Evolutionary conservation across 2,797 vertebrate genomes (phyloP).

Genomic region (Anabacerthia variegaticeps): DNA sequence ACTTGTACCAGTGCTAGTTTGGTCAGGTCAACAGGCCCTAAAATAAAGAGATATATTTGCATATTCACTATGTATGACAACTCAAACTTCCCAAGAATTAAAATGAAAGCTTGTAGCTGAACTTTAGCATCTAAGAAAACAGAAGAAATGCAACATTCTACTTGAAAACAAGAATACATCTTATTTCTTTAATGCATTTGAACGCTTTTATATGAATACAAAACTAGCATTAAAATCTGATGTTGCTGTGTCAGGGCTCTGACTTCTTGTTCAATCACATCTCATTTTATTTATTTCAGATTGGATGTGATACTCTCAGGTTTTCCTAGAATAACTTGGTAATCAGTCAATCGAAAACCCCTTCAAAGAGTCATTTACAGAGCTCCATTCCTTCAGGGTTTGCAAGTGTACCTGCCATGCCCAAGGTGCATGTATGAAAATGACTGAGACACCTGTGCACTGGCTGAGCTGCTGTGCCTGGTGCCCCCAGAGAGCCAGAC

Average conservation of each 20-base stretch:
- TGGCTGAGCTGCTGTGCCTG: neutral
- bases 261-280: neutral
- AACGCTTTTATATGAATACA: neutral
- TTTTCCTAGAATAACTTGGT: neutral
- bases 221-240: neutral
- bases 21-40: neutral
- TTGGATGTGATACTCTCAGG: neutral
- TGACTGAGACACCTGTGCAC: neutral
- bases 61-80: neutral
- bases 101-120: neutral
- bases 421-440: neutral
- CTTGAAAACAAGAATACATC: neutral
- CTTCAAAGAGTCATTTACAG: neutral
- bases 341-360: neutral
- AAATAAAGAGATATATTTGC: neutral
- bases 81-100: neutral
- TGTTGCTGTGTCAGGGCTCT: neutral
- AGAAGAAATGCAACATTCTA: neutral
- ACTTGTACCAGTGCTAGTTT: neutral
- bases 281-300: neutral
- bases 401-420: neutral
- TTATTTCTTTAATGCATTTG: neutral
- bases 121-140: neutral
- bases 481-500: neutral
- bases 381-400: neutral